Base-by-base conservation (phyloP, 2,888 invertebrate species). In the Lepetodrilus schrolli region DNA sequence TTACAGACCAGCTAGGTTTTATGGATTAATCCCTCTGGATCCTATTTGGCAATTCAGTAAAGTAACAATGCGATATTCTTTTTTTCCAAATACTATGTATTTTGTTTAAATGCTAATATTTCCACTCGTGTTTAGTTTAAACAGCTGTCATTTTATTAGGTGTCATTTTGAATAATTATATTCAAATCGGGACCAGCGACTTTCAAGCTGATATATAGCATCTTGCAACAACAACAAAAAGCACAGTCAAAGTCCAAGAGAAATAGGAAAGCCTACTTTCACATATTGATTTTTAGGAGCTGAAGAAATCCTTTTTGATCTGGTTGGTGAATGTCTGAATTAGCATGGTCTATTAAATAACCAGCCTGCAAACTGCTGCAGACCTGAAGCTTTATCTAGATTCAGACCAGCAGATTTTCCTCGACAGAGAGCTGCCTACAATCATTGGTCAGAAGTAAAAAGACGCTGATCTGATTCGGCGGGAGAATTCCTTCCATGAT, bases 261-360 rank as follows among this genome's bases (percentile, higher is more conserved):
- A 30, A 58, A 58, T 30, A 30, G 34, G 58, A 58, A 58, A 58
- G 21, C 58, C 58, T 58, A 13, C 58, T 34, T 58, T 5, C 58
- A 30, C 17, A 17, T 34, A 58, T 58, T 58, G 58, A 58, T 58
- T 58, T 58, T 30, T 58, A 5, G 30, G 58, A 34, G 26, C 34
- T 17, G 34, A 58, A 30, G n/a, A 58, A 30, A 58, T 23, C 58
- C 58, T 58, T 58, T 58, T 58, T 58, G 58, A 58, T 58, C 34
- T 58, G 26, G 58, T 58, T 58, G 26, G 58, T 58, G 58, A n/a
- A 58, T 58, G 58, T 58, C 34, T n/a, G 58, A 58, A 58, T 30
- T 58, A 26, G 58, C 58, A 30, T 58, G 17, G 26, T n/a, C 58
- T 17, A 58, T 58, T 34, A 30, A 10, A 58, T 58, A 58, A 23